Evolutionary conservation across 2,888 invertebrate genomes (phyloP).

Genomic region (Isotomurus palustris): DNA sequence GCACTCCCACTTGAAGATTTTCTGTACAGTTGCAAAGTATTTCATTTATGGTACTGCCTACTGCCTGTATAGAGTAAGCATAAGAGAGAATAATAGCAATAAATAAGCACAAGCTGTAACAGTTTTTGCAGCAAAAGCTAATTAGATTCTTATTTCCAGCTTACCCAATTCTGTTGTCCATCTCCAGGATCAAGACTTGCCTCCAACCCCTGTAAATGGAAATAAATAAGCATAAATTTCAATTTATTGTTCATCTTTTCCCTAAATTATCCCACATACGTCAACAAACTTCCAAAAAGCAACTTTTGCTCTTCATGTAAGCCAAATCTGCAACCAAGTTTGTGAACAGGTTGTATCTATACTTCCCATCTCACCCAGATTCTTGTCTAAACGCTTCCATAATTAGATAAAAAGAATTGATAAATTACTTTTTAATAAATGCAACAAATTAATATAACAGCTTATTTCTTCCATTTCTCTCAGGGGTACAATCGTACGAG

Average conservation of each 20-base stretch:
- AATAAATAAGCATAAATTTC: constrained; percentile 5
- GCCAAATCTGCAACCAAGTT: no score
- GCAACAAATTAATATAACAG: background rate
- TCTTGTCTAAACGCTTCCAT: background rate
- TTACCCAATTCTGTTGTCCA: constrained; percentile 46
- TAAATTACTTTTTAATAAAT: background rate
- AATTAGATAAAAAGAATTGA: background rate
- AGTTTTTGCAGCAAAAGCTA: no score
- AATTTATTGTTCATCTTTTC: constrained; percentile 5
- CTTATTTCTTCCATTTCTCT: background rate
- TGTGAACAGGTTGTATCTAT: no score
- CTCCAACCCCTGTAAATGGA: constrained; percentile 39
- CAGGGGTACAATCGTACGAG: background rate
- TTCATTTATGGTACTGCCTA: no score
- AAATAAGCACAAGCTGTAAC: no score
- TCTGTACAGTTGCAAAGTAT: no score
- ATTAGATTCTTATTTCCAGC: constrained; percentile 2
- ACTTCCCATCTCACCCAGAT: constrained; percentile 3
- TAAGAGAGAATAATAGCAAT: no score
- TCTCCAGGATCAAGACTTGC: constrained; percentile 44
- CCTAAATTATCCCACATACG: constrained; percentile 8
- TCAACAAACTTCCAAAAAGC: constrained; percentile 4
- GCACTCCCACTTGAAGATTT: no score
- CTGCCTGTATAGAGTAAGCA: no score
- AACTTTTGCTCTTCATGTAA: no score